Conservation (phyloP, 2,797 vertebrate species). For the Botia kubotai region DNA sequence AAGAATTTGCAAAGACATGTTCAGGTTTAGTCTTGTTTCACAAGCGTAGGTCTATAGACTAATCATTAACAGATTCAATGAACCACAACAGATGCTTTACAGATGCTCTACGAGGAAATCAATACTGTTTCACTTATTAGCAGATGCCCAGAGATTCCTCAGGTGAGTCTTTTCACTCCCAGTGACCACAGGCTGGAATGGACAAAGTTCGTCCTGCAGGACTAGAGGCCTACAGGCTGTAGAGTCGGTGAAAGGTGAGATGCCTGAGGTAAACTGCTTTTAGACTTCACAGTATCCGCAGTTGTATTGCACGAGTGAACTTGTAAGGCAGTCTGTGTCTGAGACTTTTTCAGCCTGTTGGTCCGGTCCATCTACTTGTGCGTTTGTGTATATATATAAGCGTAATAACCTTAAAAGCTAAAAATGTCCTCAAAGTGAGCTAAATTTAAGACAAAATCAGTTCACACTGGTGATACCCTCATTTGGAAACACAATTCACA, state of each 20-base stretch:
- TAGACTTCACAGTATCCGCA: conserved; percentile 11
- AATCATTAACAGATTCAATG: conserved; percentile 21
- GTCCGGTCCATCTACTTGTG: conserved; percentile 37
- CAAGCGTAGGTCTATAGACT: background rate
- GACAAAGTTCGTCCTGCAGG: background rate
- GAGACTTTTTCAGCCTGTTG: conserved; percentile 36
- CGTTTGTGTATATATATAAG: background rate
- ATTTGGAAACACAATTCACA: background rate
- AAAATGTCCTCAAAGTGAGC: background rate
- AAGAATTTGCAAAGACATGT: background rate
- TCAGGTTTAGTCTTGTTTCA: conserved; percentile 6
- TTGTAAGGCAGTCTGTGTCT: background rate
- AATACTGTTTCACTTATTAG: conserved; percentile 19
- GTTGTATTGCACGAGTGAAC: conserved; percentile 13
- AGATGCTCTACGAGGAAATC: background rate
- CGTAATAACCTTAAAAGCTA: background rate
- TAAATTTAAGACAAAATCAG: background rate
- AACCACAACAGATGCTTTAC: background rate
- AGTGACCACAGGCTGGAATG: background rate
- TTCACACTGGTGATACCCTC: background rate
- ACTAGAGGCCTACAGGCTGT: background rate
- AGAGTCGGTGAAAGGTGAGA: conserved; percentile 24
- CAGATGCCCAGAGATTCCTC: background rate
- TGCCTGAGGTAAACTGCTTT: no score
- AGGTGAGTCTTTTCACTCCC: background rate